A percentile compares a stretch with the other conserved stretches of the same genome.
phyloP scores from a whole-genome alignment of 2,797 vertebrate species.

The Lepus townsendii region DNA sequence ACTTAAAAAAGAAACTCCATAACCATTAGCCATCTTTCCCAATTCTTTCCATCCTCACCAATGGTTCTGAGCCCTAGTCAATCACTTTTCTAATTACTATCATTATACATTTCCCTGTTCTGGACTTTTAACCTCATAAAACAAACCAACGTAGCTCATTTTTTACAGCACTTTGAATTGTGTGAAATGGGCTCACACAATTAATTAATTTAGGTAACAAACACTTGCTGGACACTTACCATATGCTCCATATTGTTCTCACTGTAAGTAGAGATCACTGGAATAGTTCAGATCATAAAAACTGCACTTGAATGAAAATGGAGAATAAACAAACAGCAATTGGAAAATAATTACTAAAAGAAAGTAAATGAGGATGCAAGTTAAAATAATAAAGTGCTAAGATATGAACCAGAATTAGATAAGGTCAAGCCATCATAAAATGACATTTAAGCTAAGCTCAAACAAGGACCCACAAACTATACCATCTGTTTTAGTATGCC shows the following conservation, averaged over 20 bases:
- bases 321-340: constrained; percentile 3
- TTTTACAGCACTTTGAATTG: constrained; percentile 42
- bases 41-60: too few relatives aligned
- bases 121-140: background rate
- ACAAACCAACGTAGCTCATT: background rate
- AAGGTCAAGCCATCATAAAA: background rate
- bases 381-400: background rate
- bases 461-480: background rate
- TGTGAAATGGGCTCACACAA: constrained; percentile 22
- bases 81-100: background rate
- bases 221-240: background rate
- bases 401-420: background rate
- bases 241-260: background rate
- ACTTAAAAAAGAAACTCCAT: background rate
- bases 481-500: background rate
- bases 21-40: background rate
- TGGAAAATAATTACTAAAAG: constrained; percentile 5
- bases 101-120: background rate
- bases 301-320: background rate
- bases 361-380: background rate
- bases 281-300: background rate
- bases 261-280: background rate
- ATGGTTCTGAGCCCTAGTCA: too few relatives aligned
- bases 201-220: constrained; percentile 53
- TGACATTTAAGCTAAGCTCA: background rate